Evolutionary conservation across 2,888 invertebrate genomes (phyloP).

Genomic region (Diabrotica balteata): DNA sequence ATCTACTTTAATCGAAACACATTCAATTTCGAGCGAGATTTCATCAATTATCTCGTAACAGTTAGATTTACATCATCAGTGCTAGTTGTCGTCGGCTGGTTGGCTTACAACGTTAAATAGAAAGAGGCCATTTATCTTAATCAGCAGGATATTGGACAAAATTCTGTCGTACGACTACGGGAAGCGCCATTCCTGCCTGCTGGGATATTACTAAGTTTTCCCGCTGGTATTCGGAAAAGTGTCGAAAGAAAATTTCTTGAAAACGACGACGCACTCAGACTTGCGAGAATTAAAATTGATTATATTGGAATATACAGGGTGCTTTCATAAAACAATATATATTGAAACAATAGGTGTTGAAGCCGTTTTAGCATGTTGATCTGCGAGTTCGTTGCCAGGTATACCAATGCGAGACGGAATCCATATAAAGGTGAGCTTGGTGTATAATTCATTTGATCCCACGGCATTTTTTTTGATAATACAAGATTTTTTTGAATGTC

Average conservation of each 20-base stretch:
- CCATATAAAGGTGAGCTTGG: no score
- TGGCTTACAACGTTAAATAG: conserved; percentile 34
- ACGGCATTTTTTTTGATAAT: no score
- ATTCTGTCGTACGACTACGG: conserved; percentile 34
- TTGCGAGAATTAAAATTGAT: neutral
- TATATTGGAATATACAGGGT: neutral
- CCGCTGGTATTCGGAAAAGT: conserved; percentile 14
- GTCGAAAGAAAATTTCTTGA: conserved; percentile 5
- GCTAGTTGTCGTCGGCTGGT: conserved; percentile 4
- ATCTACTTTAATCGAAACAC: conserved; percentile 15
- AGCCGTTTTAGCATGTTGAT: no score
- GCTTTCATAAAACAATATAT: no score
- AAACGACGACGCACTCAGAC: neutral
- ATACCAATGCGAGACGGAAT: no score
- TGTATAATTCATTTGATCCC: no score
- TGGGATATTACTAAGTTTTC: conserved; percentile 25
- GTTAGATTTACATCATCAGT: conserved; percentile 23
- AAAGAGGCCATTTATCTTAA: conserved; percentile 47
- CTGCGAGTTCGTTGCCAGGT: no score
- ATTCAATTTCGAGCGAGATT: conserved; percentile 26
- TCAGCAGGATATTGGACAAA: conserved; percentile 45
- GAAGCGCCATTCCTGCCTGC: conserved; percentile 20
- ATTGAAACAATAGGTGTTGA: no score
- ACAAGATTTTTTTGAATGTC: no score
- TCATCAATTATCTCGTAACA: conserved; percentile 28